Conservation (phyloP, 2,797 vertebrate species). For the Dermochelys coriacea region DNA sequence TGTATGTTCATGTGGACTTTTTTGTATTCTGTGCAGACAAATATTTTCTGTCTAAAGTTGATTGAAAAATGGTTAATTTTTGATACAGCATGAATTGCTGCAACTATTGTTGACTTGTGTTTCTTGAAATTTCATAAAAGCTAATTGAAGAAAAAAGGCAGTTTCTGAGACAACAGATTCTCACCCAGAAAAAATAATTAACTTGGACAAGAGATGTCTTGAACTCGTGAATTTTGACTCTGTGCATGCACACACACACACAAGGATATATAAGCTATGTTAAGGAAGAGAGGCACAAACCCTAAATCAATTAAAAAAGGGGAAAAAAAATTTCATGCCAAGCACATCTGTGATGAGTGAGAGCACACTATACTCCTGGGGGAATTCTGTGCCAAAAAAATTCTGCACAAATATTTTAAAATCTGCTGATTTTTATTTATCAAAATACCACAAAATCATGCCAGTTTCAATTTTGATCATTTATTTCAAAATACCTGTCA, state of each 20-base stretch:
- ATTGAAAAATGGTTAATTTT: neutral
- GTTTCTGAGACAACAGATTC: neutral
- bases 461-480: too few relatives aligned
- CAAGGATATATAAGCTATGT: neutral
- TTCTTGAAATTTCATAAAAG: neutral
- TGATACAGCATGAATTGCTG: accelerated
- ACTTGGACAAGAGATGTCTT: neutral
- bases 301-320: too few relatives aligned
- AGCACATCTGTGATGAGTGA: too few relatives aligned
- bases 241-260: neutral
- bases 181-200: neutral
- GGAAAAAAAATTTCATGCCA: too few relatives aligned
- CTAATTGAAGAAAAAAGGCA: neutral
- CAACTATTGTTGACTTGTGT: neutral
- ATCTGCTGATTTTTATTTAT: too few relatives aligned
- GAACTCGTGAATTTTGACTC: neutral
- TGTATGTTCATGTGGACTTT: neutral
- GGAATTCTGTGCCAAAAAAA: too few relatives aligned
- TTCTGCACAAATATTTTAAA: too few relatives aligned
- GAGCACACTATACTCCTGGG: too few relatives aligned
- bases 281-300: too few relatives aligned
- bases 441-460: too few relatives aligned
- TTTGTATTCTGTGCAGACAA: neutral
- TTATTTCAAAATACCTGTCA: too few relatives aligned
- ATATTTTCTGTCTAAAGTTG: neutral